Evolutionary conservation across 2,797 vertebrate genomes (phyloP).

Genomic region (Brotula barbata): DNA sequence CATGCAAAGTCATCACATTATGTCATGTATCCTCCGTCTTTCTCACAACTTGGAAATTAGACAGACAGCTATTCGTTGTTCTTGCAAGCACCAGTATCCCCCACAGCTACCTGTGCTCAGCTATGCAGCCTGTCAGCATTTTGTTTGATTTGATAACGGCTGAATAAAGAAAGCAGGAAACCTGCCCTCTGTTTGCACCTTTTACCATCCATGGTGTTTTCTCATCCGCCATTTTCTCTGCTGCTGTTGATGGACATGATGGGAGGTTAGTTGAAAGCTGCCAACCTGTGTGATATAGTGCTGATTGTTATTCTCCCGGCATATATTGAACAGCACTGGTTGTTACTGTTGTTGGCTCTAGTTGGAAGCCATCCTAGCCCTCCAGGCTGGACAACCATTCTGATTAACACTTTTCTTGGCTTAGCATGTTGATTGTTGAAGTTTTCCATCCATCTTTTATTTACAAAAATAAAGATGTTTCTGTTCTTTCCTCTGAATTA

Average conservation of each 20-base stretch:
- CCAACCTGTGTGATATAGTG: conserved; percentile 31
- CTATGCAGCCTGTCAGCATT: conserved; percentile 3
- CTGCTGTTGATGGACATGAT: conserved; percentile 43
- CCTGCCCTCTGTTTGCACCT: conserved; percentile 26
- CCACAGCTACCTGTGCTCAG: conserved; percentile 16
- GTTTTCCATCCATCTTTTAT: conserved; percentile 6
- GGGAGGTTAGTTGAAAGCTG: conserved; percentile 52
- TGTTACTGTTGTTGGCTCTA: conserved; percentile 49
- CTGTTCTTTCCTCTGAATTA: not conserved
- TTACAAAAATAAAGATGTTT: not conserved
- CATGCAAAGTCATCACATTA: no score
- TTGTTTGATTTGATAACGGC: conserved; percentile 21
- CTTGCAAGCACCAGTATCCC: conserved; percentile 20
- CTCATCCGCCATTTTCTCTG: conserved; percentile 57
- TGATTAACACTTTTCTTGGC: conserved; percentile 34
- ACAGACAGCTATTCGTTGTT: conserved; percentile 28
- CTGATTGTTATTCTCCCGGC: conserved; percentile 72
- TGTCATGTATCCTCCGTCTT: no score
- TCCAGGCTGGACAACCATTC: conserved; percentile 5
- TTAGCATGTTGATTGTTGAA: conserved; percentile 2
- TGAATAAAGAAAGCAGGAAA: conserved; percentile 22
- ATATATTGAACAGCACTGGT: conserved; percentile 62
- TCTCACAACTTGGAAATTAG: conserved; percentile 1
- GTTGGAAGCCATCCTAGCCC: conserved; percentile 23
- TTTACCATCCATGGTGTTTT: conserved; percentile 12